Conservation (phyloP, 2,797 vertebrate species). For the Ptychobarbus kaznakovi region DNA sequence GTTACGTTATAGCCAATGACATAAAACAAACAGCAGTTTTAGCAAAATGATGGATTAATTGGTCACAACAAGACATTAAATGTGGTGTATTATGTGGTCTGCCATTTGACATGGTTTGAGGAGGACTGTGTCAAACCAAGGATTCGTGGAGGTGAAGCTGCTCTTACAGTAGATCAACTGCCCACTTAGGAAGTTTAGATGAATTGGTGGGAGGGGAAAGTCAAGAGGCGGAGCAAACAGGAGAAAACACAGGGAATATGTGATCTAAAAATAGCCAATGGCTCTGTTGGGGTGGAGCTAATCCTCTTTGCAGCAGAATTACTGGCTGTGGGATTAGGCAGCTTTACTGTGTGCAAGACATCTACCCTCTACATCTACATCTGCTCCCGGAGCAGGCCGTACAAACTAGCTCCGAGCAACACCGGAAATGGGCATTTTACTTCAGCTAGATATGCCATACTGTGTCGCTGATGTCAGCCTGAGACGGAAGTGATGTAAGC, state of each 20-base stretch:
- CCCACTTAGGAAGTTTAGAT: constrained; percentile 16
- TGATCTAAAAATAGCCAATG: constrained; percentile 90
- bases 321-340: constrained; percentile 88
- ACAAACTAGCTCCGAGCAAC: constrained; percentile 66
- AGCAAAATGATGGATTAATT: background rate
- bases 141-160: background rate
- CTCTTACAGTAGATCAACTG: constrained; percentile 2
- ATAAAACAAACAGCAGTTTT: constrained; percentile 1
- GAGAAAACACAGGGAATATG: constrained; percentile 65
- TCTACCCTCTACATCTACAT: constrained; percentile 69
- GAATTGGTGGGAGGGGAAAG: constrained; percentile 54
- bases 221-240: constrained; percentile 63
- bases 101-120: background rate
- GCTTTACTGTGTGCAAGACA: constrained; percentile 81
- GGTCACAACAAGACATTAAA: background rate
- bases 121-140: background rate
- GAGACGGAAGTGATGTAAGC: background rate
- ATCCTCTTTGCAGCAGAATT: constrained; percentile 92
- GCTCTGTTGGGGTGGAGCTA: constrained; percentile 85
- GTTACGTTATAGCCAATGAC: background rate
- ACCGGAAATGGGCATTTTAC: constrained; percentile 12
- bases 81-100: background rate
- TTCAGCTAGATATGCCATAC: background rate
- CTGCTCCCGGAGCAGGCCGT: constrained; percentile 63
- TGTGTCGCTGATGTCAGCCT: background rate